Conservation (phyloP, 1,140 invertebrate genomes). For the Zaprionus africanus region DNA sequence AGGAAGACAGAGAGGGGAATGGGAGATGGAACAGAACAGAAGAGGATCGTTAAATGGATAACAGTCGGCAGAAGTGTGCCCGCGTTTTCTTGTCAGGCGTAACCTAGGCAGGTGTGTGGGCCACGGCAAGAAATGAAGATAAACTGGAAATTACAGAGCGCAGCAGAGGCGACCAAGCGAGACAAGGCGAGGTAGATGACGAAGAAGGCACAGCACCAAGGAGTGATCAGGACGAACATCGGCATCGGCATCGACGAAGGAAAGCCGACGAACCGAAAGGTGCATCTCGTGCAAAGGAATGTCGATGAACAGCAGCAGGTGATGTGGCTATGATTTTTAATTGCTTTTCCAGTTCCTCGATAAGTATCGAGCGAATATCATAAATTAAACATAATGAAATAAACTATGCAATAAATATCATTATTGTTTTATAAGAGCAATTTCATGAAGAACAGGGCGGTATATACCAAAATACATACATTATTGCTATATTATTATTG, state of each 20-base stretch:
- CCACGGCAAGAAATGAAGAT: constrained; percentile 50
- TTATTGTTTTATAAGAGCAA: neutral
- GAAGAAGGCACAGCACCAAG: neutral
- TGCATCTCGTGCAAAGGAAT: constrained; percentile 36
- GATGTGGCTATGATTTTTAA: constrained; percentile 47
- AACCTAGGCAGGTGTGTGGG: constrained; percentile 78
- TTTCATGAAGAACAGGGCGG: neutral
- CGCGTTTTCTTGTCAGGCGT: constrained; percentile 67
- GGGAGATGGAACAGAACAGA: constrained; percentile 15
- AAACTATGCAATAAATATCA: constrained; percentile 13
- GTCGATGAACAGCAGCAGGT: constrained; percentile 39
- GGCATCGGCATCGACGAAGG: constrained; percentile 20
- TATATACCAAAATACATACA: too few species aligned
- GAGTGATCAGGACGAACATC: constrained; percentile 17
- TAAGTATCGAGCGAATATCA: constrained; percentile 8
- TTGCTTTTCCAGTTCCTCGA: constrained; percentile 23
- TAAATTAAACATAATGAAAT: constrained; percentile 16
- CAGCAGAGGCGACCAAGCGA: constrained; percentile 63
- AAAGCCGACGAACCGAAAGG: constrained; percentile 37
- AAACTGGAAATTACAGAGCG: constrained; percentile 66
- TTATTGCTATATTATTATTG: too few species aligned
- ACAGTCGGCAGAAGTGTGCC: constrained; percentile 56
- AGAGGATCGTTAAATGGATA: constrained; percentile 72
- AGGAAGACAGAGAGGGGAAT: constrained; percentile 16
- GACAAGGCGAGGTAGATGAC: constrained; percentile 3